Evolutionary conservation across 2,888 invertebrate genomes (phyloP), one percentile per base, ranked within the genome.

Genomic region (Parasteatoda lunata): DNA sequence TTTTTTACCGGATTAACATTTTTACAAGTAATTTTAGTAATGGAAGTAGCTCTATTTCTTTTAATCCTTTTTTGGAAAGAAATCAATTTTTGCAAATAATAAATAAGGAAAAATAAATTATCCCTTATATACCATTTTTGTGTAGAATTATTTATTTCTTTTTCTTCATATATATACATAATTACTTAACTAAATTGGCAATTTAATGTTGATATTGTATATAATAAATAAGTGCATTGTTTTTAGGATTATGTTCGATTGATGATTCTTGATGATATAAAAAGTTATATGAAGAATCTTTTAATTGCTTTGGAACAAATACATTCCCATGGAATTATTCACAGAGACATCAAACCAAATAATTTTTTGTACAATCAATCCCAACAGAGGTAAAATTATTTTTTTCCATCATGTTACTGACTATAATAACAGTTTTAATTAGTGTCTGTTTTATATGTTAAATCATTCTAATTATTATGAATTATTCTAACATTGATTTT

Each of bases 341-440:
- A 97, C 91, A 93, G 97, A 81, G 97, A 97, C 91, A 94, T 97
- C 68, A 97, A 97, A 92, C 97, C 97, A 2, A 96, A 95, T 92
- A 97, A 97, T 93, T 97, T 97, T 92, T 93, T 97, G 9, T 97
- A 96, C 91, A 95, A 97, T 92, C 93, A 96, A 13, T 93, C 93
- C 51, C 90, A 89, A 8, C 91, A 91, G 89, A 90, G 90, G 92
- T 92, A 89, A 90, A 15, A n/a, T 30, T 66, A 15, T 66, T 6
- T 15, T 66, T 66, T 30, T 30, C 30, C 30, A 30, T 30, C 30
- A 1, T 30, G 30, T 30, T 30, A 30, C 30, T 30, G 30, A 30
- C 30, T 2, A 30, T 30, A 30, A 30, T 30, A 30, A 30, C 30
- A 30, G 30, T 30, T 30, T 30, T 30, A 30, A 30, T 30, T 30